Evolutionary conservation across 1,140 invertebrate species (phyloP).

Genomic region (Amyelois transitella): DNA sequence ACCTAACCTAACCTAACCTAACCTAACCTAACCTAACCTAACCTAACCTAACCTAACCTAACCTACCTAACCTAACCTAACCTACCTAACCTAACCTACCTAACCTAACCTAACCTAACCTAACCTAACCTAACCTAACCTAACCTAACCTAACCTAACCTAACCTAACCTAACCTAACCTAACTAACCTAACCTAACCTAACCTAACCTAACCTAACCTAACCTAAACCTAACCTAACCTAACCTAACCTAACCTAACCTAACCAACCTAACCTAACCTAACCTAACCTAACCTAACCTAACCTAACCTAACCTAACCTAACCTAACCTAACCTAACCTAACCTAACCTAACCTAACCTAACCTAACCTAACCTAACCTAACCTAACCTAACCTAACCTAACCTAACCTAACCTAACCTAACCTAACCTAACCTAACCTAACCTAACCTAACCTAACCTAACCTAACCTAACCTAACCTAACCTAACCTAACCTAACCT

Average conservation of each 20-base stretch:
- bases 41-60: constrained; percentile 23
- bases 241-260: constrained; percentile 11
- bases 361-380: constrained; percentile 17
- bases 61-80: constrained; percentile 9
- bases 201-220: constrained; percentile 17
- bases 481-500: constrained; percentile 15
- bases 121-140: constrained; percentile 25
- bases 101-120: constrained; percentile 21
- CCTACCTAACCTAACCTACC: constrained; percentile 13
- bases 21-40: constrained; percentile 17
- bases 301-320: constrained; percentile 22
- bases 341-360: constrained; percentile 7
- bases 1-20: constrained; percentile 17
- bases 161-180: constrained; percentile 22
- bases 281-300: constrained; percentile 27
- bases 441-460: constrained; percentile 19
- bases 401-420: constrained; percentile 24
- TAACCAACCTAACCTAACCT: constrained; percentile 26
- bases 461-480: constrained; percentile 18
- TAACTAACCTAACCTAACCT: constrained; percentile 8
- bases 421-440: constrained; percentile 16
- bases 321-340: constrained; percentile 14
- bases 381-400: constrained; percentile 15
- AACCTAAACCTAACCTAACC: no score
- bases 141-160: constrained; percentile 28